Percentiles rank a stretch among this genome's conserved stretches.
These are phyloP conservation scores for Stichopus chloronotus DNA, from an alignment of 35 echinoderm and acorn worm species.

Conservation along the genomic window DNA sequence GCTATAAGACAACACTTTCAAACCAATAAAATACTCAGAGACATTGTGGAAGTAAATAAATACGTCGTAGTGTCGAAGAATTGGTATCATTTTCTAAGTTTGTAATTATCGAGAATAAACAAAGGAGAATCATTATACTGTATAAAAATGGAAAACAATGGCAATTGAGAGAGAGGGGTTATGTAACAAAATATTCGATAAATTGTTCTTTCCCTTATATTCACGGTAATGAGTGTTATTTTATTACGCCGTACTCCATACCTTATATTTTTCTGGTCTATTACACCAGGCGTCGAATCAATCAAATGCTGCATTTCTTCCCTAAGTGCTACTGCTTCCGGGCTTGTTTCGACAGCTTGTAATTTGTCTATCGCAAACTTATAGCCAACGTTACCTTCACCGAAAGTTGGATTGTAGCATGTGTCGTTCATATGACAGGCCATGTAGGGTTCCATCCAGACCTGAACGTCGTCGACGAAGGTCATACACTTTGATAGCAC, in stretches of 20 bases:
- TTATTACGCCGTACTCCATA: background rate
- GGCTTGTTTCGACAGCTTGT: background rate
- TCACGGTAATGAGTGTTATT: no score
- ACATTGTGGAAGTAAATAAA: no score
- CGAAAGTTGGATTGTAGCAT: background rate
- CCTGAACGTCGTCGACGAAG: conserved; percentile 19
- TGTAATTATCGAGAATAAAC: no score
- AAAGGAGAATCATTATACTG: no score
- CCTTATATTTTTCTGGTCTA: background rate
- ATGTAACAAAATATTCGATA: no score
- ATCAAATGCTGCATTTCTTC: background rate
- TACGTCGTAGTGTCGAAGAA: no score
- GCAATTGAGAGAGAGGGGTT: no score
- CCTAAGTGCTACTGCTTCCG: background rate
- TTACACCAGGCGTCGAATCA: background rate
- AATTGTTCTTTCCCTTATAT: no score
- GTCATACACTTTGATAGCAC: conserved; percentile 22
- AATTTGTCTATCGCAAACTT: background rate
- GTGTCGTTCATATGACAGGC: conserved; percentile 19
- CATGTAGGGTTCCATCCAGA: conserved; percentile 42
- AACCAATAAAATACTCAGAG: no score
- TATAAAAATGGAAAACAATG: no score
- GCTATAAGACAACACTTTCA: no score
- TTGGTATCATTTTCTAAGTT: no score
- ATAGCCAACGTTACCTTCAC: background rate